A percentile compares a stretch with the other conserved stretches of the same genome.
Evolutionary conservation across 2,888 invertebrate species (phyloP).

Genomic region (Cetonia aurata): DNA sequence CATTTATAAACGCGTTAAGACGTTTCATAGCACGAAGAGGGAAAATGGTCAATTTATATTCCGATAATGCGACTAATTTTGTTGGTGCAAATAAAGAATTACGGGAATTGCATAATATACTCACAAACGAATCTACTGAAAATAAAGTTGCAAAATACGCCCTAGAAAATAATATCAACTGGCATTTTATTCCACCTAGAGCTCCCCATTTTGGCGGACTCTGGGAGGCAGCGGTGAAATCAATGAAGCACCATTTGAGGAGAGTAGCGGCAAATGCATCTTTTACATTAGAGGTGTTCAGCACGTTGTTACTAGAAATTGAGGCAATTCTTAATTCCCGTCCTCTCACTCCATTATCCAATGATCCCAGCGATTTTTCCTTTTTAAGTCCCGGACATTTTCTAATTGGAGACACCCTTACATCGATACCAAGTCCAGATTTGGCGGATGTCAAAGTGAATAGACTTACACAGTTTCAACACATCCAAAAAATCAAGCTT

Average conservation of each 20-base stretch:
- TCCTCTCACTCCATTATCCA: constrained; percentile 51
- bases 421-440: constrained; percentile 48
- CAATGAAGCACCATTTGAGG: constrained; percentile 53
- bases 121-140: too few relatives aligned
- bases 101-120: too few relatives aligned
- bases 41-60: too few relatives aligned
- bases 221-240: constrained; percentile 56
- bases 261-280: constrained; percentile 47
- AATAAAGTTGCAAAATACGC: too few relatives aligned
- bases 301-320: constrained; percentile 54
- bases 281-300: constrained; percentile 55
- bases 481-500: constrained; percentile 46
- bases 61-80: too few relatives aligned
- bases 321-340: constrained; percentile 56
- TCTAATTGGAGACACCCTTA: constrained; percentile 49
- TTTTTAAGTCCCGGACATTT: constrained; percentile 50
- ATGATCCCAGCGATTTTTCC: constrained; percentile 51
- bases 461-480: constrained; percentile 49
- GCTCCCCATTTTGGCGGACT: constrained; percentile 55
- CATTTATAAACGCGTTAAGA: too few relatives aligned
- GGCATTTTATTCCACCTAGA: constrained; percentile 56
- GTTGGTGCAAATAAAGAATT: too few relatives aligned
- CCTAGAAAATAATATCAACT: constrained; percentile 39
- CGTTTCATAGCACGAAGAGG: too few relatives aligned
- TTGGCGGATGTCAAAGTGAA: constrained; percentile 36